Base-by-base conservation (phyloP, 2,113 vertebrate species). In the Notiomystis cincta region DNA sequence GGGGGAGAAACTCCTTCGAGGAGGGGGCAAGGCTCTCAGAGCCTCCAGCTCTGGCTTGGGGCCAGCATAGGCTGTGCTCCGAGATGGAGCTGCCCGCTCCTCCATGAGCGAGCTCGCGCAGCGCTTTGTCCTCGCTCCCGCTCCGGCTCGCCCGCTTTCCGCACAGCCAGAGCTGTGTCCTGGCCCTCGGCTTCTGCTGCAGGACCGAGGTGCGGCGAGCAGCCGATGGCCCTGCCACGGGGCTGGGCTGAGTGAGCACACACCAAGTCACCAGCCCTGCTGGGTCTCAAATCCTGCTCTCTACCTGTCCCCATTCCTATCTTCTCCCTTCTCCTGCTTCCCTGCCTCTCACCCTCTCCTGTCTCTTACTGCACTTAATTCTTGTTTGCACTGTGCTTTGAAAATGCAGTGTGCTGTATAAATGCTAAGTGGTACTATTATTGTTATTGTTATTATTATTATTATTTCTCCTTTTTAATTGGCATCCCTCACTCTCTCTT, bases 361-460 rank as follows among this genome's bases (percentile, higher is more conserved):
- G n/a, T n/a, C n/a, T n/a, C n/a, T n/a, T n/a, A n/a, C n/a, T n/a
- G n/a, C n/a, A n/a, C n/a, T 89, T 91, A 95, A 95, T 96, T 95
- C 89, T 51, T 96, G 70, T 94, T 95, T 94, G 83, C 19, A 24
- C n/a, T 83, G 38, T 75, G 82, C 54, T 91, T 95, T 97, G 42
- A 92, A 97, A 96, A 93, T 77, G 54, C 24, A 31, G 71, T 23
- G 17, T 93, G 73, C 35, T 79, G 31, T 93, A 72, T 87, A 84
- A 92, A 69, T 89, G 60, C 73, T 81, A 91, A 88, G n/a, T n/a
- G n/a, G n/a, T n/a, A n/a, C n/a, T 60, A 69, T 84, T 89, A 47
- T 96, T 95, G 70, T 86, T 66, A 71, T 75, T 90, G 47, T 82
- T 58, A 54, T 79, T 82, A 47, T 83, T 87, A 38, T 84, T 85